Percentiles rank a stretch among this genome's conserved stretches.
These are phyloP conservation scores for Micromussa lordhowensis DNA, from an alignment of 92 coral and sea anemone species.

Conservation along the genomic window DNA sequence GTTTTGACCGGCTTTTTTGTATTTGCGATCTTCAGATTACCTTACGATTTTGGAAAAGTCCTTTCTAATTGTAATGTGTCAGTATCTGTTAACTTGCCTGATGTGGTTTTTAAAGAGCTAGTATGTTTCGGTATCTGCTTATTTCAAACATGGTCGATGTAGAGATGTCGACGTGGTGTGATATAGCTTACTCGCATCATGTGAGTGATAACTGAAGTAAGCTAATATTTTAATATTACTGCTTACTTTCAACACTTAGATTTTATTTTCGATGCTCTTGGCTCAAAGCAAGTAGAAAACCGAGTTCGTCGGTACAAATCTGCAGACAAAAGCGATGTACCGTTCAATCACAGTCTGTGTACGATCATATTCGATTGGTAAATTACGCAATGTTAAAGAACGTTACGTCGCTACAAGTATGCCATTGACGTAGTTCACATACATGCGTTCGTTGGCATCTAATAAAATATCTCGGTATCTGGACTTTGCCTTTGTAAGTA, in stretches of 20 bases:
- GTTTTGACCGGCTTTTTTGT: conserved; percentile 34
- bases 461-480: neutral
- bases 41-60: neutral
- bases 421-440: neutral
- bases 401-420: neutral
- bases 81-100: neutral
- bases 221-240: conserved; percentile 3
- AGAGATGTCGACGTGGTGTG: neutral
- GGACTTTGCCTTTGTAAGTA: conserved; percentile 15
- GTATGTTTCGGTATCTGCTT: neutral
- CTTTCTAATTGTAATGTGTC: neutral
- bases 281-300: neutral
- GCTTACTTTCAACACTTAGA: neutral
- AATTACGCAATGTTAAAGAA: neutral
- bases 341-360: neutral
- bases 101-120: neutral
- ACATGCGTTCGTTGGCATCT: neutral
- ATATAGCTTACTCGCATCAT: neutral
- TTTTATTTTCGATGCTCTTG: neutral
- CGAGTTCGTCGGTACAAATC: neutral
- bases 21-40: neutral
- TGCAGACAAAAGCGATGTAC: neutral
- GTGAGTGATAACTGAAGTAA: neutral
- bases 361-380: neutral
- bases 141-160: neutral